Evolutionary conservation across 2,113 vertebrate species (phyloP).

Genomic region (Coptodon rendalli): DNA sequence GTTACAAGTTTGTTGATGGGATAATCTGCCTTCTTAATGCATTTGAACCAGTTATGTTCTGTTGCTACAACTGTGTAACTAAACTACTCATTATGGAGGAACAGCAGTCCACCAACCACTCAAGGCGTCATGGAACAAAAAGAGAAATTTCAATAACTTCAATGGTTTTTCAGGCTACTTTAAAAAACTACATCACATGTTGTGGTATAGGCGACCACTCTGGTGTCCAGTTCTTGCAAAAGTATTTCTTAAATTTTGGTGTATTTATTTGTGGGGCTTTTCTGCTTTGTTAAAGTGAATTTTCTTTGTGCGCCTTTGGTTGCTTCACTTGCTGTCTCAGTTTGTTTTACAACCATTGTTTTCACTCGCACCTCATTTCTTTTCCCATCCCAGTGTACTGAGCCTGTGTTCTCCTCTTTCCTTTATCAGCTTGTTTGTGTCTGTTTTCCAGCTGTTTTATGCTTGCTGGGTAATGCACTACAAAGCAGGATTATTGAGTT

Average conservation of each 20-base stretch:
- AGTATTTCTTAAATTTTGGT: neutral
- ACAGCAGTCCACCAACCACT: neutral
- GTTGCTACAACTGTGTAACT: neutral
- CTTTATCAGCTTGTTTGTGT: neutral
- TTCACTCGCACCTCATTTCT: neutral
- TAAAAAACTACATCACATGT: neutral
- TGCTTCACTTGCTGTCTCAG: neutral
- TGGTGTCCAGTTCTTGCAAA: neutral
- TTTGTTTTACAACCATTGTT: neutral
- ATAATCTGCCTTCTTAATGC: neutral
- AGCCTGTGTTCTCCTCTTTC: neutral
- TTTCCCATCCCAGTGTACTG: neutral
- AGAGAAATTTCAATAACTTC: neutral
- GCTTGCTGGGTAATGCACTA: neutral
- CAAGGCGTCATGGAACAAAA: neutral
- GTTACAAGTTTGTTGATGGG: neutral
- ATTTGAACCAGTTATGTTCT: neutral
- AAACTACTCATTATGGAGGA: neutral
- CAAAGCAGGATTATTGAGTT: neutral
- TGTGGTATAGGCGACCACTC: neutral
- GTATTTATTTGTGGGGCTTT: neutral
- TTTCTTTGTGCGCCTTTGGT: neutral
- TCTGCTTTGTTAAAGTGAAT: neutral
- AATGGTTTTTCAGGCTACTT: neutral
- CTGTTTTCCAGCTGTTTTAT: neutral